These are phyloP conservation scores for Paratilapia polleni DNA, from an alignment of 2,113 vertebrate species.

Conservation along the genomic window DNA sequence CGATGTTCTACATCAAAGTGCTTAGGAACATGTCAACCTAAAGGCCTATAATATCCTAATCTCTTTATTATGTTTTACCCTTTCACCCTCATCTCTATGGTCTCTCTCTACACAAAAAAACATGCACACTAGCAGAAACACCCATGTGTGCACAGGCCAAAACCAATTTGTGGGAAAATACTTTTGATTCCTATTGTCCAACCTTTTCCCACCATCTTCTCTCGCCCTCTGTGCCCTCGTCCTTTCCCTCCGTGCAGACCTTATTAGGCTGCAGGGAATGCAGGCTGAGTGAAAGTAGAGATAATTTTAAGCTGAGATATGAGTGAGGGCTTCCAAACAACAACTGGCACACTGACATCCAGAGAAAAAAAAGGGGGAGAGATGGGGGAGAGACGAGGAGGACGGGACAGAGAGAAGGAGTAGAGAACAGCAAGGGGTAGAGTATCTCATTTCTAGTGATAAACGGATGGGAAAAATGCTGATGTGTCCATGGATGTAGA, in stretches of 20 bases:
- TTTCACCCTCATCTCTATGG: neutral
- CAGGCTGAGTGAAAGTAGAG: constrained; percentile 30
- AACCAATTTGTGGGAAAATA: constrained; percentile 69
- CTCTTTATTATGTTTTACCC: constrained; percentile 1
- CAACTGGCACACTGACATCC: constrained; percentile 50
- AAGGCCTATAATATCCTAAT: constrained; percentile 11
- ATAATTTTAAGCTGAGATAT: constrained; percentile 75
- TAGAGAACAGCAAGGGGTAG: neutral
- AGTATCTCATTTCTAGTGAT: constrained; percentile 27
- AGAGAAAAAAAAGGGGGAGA: neutral
- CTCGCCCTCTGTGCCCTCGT: constrained; percentile 22
- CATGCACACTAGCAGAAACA: neutral
- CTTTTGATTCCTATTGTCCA: constrained; percentile 34
- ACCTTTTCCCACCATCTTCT: constrained; percentile 63
- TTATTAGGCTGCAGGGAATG: constrained; percentile 73
- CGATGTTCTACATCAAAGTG: constrained; percentile 49
- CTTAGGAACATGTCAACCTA: neutral
- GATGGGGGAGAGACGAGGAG: neutral
- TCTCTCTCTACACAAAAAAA: constrained; percentile 3
- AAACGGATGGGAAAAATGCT: neutral
- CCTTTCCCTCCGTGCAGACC: constrained; percentile 41
- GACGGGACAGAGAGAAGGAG: neutral
- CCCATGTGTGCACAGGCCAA: neutral
- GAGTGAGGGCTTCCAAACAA: constrained; percentile 64
- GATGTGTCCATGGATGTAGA: neutral